Percentiles rank a stretch among this genome's conserved stretches.
Evolutionary conservation across 1,140 invertebrate species (phyloP).

Genomic region (Drosophila melanica): DNA sequence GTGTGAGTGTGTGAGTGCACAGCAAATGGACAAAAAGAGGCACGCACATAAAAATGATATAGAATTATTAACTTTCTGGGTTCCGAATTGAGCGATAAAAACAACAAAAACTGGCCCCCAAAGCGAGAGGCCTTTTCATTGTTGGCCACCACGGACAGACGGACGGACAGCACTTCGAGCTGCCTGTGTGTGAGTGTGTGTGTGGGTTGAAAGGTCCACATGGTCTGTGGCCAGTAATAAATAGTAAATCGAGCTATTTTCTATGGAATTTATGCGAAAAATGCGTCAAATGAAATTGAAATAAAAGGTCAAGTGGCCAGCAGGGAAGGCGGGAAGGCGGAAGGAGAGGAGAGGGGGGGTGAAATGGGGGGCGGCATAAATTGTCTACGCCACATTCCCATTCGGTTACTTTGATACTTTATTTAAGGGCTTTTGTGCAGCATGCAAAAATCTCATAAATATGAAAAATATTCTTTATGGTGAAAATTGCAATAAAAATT

Average conservation of each 20-base stretch:
- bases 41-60: constrained; percentile 59
- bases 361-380: background rate
- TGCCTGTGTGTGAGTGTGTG: background rate
- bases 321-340: too few relatives aligned
- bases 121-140: constrained; percentile 27
- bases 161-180: background rate
- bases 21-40: background rate
- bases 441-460: constrained; percentile 35
- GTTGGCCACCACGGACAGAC: background rate
- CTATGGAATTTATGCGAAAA: constrained; percentile 65
- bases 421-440: constrained; percentile 29
- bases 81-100: constrained; percentile 41
- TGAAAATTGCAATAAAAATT: constrained; percentile 13
- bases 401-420: constrained; percentile 29
- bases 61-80: constrained; percentile 72
- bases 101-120: constrained; percentile 27
- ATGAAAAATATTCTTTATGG: constrained; percentile 14
- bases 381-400: background rate
- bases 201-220: constrained; percentile 17
- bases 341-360: too few relatives aligned
- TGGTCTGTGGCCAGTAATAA: constrained; percentile 42
- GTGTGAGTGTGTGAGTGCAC: background rate
- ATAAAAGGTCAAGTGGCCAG: constrained; percentile 16
- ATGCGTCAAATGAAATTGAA: constrained; percentile 50
- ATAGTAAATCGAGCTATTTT: constrained; percentile 74